Evolutionary conservation across 2,113 vertebrate genomes (phyloP), one percentile per base, ranked within the genome.

Genomic region (Panthera leo): DNA sequence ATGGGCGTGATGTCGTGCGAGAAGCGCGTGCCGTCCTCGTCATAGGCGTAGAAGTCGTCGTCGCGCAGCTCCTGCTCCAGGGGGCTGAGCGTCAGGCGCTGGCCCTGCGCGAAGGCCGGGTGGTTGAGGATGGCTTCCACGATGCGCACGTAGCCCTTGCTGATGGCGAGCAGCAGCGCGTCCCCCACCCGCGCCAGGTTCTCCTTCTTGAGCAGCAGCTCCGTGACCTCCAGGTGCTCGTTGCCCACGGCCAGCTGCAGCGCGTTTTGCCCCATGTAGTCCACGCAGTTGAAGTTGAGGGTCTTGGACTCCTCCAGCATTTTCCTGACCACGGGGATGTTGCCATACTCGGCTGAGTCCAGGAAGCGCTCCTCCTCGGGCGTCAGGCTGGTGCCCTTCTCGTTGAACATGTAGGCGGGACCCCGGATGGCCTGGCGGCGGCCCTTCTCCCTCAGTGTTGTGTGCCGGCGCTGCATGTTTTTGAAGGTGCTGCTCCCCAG

Each of bases 251-350:
- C 99, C 79, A 99, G 96, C 98, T 99, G 99, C 97, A 99, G 97
- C 4, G 99, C 99, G 0, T 99, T 99, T 97, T 99, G 99, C 79
- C 99, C 99, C 99, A 99, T 99, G 97, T 99, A 99, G 98, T 99
- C 99, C 3, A 99, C 99, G 0, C 99, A 99, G 84, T 99, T 99
- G 88, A 99, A 99, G 98, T 99, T 99, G 84, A 99, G 99, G 1
- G 99, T 99, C 98, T 99, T 99, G 98, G 99, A 99, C 87, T 99
- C 99, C 87, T 99, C 99, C 97, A 99, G 98, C 99, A 99, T 99
- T 98, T 99, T 99, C 58, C 99, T 99, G 51, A 99, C 99, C 4
- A 99, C 99, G 0, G 99, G 99, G 68, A 99, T 99, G 98, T 99
- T 99, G 95, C 99, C 99, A 89, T 99, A 99, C 82, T 99, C 99